Evolutionary conservation across 2,113 vertebrate species (phyloP), one percentile per base, ranked within the genome.

Genomic region (Heptranchias perlo): DNA sequence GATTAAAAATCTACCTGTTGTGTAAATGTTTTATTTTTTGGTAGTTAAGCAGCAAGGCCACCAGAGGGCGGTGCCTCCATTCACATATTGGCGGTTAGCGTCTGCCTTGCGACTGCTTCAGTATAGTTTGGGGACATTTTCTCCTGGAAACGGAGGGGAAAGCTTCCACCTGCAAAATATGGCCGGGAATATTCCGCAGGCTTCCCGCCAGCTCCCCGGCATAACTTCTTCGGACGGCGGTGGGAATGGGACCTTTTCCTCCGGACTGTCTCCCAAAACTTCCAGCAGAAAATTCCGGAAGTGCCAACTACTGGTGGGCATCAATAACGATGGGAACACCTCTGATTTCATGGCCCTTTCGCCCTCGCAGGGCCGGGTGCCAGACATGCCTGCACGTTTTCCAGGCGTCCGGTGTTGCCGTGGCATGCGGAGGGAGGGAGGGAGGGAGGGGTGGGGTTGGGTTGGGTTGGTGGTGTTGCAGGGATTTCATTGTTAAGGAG

Each of bases 1-100:
- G 11, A 89, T 82, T 82, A 18, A 82, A 47, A 89, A 54, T 54
- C 21, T 89, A 49, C 23, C 23, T 35, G 7, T n/a, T 62, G 58
- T 3, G 1, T 93, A 8, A 39, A 93, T 89, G 47, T 25, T 93
- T 3, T 93, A 39, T 39, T 23, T 89, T 39, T 62, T 4, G 39
- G 31, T 39, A 61, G 54, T 39, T 64, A 39, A 64, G 1, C 18
- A 39, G 10, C 58, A 62, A 23, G 21, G 8, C 62, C 93, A 95
- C 93, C 1, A 23, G 93, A 69, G 93, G 93, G 93, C 93, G 44
- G 93, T 69, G 64, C 49, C 11, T 49, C 39, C 93, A 95, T 67
- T 67, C 7, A 31, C 6, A 62, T 44, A 52, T 64, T 64, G n/a
- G 39, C 47, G 21, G 23, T 54, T 82, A 18, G 58, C 44, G 4